phyloP scores from a whole-genome alignment of 2,797 vertebrate species.

The Phoxinus dragarum region DNA sequence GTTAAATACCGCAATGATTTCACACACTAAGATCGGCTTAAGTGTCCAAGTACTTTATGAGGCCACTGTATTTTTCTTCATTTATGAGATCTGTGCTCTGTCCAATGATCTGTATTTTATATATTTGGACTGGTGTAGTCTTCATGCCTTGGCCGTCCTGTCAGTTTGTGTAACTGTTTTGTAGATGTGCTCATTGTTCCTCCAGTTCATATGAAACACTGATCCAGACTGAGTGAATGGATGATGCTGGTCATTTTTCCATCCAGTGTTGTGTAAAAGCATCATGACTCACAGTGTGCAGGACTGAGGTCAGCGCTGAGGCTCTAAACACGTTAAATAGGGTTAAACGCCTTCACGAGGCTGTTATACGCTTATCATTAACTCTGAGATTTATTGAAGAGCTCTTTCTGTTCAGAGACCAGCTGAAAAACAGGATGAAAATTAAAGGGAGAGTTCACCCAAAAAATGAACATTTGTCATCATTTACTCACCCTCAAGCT shows the following conservation, averaged over 20 bases:
- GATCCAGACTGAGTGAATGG: slow-evolving; percentile 69
- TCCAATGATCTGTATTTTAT: background rate
- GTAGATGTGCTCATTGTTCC: slow-evolving; percentile 55
- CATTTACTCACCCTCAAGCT: background rate
- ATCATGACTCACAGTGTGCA: slow-evolving; percentile 61
- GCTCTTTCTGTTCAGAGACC: background rate
- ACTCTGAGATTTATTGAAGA: background rate
- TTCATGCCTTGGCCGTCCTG: background rate
- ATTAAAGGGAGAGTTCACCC: background rate
- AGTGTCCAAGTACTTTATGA: background rate
- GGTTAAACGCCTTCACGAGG: slow-evolving; percentile 14
- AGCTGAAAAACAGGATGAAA: background rate
- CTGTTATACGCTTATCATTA: background rate
- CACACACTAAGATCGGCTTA: background rate
- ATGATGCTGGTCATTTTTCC: slow-evolving; percentile 71
- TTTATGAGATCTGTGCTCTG: background rate
- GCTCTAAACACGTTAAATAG: slow-evolving; percentile 31
- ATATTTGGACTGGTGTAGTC: background rate
- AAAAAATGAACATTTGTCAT: background rate
- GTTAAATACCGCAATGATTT: slow-evolving; percentile 2
- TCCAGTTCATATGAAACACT: slow-evolving; percentile 58
- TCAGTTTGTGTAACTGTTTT: background rate
- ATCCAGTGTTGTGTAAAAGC: slow-evolving; percentile 59
- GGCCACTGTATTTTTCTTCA: background rate
- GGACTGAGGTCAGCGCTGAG: slow-evolving; percentile 61